Base-by-base conservation (phyloP, 2,113 vertebrate species). In the Psilopogon haemacephalus region DNA sequence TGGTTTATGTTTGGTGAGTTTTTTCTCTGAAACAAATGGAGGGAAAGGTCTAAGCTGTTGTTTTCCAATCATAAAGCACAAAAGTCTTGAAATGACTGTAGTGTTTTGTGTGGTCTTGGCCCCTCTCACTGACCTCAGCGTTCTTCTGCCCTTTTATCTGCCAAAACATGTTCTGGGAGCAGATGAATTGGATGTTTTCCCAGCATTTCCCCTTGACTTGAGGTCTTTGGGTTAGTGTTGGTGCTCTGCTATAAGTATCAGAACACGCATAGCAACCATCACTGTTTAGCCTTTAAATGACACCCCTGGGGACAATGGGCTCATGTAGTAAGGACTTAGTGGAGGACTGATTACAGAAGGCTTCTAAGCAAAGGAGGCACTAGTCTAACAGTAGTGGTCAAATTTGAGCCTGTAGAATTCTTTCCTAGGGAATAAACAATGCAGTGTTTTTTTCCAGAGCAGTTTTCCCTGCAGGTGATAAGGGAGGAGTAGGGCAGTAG, bases 261-360 rank as follows among this genome's bases (percentile, higher is more conserved):
- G 38, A 60, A 40, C 26, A 69, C 0, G 0, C 3, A 1, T 2
- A 42, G 64, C 21, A 44, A 62, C 30, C 0, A 0, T 32, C 1
- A 6, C 44, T 81, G 5, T 40, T 70, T 21, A 26, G 35, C 24
- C 33, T 62, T 35, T 62, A 37, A 62, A 62, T 38, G 16, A 38
- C 35, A 38, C 60, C 60, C 60, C 8, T 63, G 60, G 35, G 26
- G 60, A 38, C 37, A 38, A 26, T 20, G 18, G 32, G 30, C 18
- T 58, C 55, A n/a, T 19, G 17, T 55, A 30, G 28, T 55, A 30
- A 55, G 7, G 55, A 56, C 27, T 8, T 56, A 56, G 5, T 32
- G 30, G 62, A 64, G 17, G 37, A 64, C 62, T 65, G 12, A 42
- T 40, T 11, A 27, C 42, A 38, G 63, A 42, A 28, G 38, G 19